These are phyloP conservation scores for Panthera uncia DNA, from an alignment of 2,113 vertebrate species.

Conservation along the genomic window DNA sequence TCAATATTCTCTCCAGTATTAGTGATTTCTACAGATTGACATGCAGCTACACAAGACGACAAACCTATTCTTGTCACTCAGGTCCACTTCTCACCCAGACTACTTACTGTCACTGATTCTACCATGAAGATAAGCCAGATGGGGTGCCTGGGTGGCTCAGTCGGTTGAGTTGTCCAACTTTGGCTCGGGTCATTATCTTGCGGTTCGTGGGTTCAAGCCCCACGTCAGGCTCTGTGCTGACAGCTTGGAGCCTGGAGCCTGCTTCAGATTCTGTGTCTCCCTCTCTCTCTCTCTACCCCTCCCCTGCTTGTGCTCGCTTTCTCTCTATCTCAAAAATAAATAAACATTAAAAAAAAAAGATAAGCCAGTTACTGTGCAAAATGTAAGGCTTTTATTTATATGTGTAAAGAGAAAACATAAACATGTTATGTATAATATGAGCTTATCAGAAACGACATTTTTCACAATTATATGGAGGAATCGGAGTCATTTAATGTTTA, in stretches of 20 bases:
- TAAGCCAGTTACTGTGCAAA: not conserved
- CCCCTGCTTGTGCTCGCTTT: too few species aligned
- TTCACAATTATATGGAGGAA: not conserved
- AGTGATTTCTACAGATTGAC: not conserved
- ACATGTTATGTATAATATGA: not conserved
- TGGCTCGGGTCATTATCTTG: too few species aligned
- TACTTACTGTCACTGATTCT: not conserved
- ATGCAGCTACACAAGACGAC: not conserved
- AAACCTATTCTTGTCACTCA: not conserved
- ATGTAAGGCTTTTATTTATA: not conserved
- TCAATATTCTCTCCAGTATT: not conserved
- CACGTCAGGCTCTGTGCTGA: too few species aligned
- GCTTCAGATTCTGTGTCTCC: too few species aligned
- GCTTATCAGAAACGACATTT: not conserved
- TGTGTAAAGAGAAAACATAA: not conserved
- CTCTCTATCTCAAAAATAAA: too few species aligned
- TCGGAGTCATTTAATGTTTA: not conserved
- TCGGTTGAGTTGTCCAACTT: too few species aligned
- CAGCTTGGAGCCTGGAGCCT: too few species aligned
- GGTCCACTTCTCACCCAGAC: not conserved
- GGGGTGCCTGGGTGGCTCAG: too few species aligned
- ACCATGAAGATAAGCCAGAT: not conserved
- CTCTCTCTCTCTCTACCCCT: too few species aligned
- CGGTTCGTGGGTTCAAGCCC: too few species aligned
- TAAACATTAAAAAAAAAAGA: not conserved